Evolutionary conservation across 2,888 invertebrate genomes (phyloP), one percentile per base, ranked within the genome.

Genomic region (Gastracanthus pulcherrimus): DNA sequence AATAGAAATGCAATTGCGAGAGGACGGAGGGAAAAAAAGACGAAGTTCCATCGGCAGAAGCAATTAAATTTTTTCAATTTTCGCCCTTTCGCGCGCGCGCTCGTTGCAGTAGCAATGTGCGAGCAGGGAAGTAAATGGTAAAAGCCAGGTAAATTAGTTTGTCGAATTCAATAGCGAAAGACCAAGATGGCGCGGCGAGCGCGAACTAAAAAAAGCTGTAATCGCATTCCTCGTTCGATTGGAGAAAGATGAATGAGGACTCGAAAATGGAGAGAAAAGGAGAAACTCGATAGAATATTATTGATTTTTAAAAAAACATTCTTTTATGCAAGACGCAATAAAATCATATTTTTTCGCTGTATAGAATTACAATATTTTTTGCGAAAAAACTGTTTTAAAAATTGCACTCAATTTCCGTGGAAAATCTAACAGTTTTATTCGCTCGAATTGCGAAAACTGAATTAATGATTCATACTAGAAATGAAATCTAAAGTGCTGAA

Each of bases 131-230:
- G 41, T 13, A 45, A 71, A 58, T 31, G 51, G 41, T 62, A 71
- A 64, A 45, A 72, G 55, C n/a, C 41, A 36, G 64, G 51, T 76
- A 60, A 81, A 75, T 71, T 45, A 76, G 66, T 75, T 76, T 71
- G 64, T 58, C 62, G 41, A 76, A 76, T 64, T 51, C 23, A 70
- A 70, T 51, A 16, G 48, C 7, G 48, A 19, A 16, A 2, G 60
- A 3, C 36, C 38, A 60, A 70, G n/a, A 76, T 38, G 34, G 13
- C 29, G 5, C n/a, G n/a, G n/a, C n/a, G 6, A 4, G 29, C 55
- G 48, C 38, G 34, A 51, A 26, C 23, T 51, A n/a, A 51, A 0
- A 41, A 55, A 41, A 55, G 31, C 55, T 29, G 23, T 23, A 23
- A 69, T 80, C 60, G 9, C 29, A 19, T 75, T 69, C 26, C 48